Evolutionary conservation across 2,113 vertebrate species (phyloP), one percentile per base, ranked within the genome.

Genomic region (Silurus meridionalis): DNA sequence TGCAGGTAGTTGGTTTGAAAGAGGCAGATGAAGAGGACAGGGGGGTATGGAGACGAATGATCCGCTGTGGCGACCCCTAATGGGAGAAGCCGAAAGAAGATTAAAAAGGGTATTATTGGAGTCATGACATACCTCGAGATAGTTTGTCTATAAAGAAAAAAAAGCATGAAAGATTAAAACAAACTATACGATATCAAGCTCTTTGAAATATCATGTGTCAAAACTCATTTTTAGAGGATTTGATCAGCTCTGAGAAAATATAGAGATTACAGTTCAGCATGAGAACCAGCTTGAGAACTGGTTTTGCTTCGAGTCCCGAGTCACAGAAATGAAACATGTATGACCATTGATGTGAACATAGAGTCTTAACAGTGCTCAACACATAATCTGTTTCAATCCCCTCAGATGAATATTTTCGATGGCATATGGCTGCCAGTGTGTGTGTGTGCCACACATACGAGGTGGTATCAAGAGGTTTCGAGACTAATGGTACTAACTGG

Each of bases 81-180:
- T 37, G 37, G 37, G 37, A 37, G 37, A 37, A 37, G 37, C 37
- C 37, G 37, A 37, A 37, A 37, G 37, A 37, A 81, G 21, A 58
- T 46, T 64, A n/a, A 67, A 14, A 46, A 15, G 23, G 7, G 8
- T 53, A 17, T 37, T 77, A 55, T 67, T 21, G 8, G 67, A 67
- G 48, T 55, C 58, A 67, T 52, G 4, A 63, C 88, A 28, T 87
- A 89, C 88, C 88, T 89, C 64, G 87, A 21, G 88, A 85, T 8
- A 89, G 67, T 72, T 71, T 72, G 17, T 48, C 86, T 87, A 60
- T 74, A 80, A 50, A 78, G 17, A n/a, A 75, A 52, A 60, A 53
- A 48, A 63, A 55, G 13, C 17, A 48, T 0, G 83, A n/a, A 74
- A 25, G 0, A 50, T 15, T 67, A 50, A 11, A 60, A 61, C 53